Percentiles rank a stretch among this genome's conserved stretches.
phyloP scores from a whole-genome alignment of 1,140 invertebrate species.

The Aporrectodea caliginosa region DNA sequence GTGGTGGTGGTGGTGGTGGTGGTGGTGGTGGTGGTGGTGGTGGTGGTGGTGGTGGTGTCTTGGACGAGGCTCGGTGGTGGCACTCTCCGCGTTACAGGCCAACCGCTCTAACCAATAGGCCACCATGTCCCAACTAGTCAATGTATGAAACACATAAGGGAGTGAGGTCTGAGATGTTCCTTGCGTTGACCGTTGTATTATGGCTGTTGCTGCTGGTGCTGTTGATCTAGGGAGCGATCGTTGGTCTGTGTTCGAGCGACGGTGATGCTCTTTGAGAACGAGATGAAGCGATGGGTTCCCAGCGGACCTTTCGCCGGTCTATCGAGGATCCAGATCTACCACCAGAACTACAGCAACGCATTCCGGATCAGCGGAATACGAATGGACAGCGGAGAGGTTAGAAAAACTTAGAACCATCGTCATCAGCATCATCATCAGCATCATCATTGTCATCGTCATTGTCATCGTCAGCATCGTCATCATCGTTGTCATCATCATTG shows the following conservation, averaged over 20 bases:
- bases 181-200: too few species aligned
- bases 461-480: neutral
- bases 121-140: too few species aligned
- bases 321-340: neutral
- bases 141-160: too few species aligned
- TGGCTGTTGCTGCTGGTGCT: neutral
- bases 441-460: neutral
- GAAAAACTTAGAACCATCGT: neutral
- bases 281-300: neutral
- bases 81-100: too few species aligned
- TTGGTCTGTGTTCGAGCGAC: neutral
- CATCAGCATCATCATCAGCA: neutral
- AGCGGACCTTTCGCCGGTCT: neutral
- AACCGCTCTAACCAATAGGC: too few species aligned
- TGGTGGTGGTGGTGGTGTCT: neutral
- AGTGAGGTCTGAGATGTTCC: too few species aligned
- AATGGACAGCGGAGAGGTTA: neutral
- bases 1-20: conserved; percentile 1
- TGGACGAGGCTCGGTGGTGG: too few species aligned
- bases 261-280: neutral
- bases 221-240: neutral
- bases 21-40: conserved; percentile 1
- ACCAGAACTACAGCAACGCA: neutral
- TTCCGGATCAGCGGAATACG: neutral
- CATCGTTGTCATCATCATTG: neutral